phyloP scores from a whole-genome alignment of 2,888 invertebrate genomes.

The Agrochola circellaris region DNA sequence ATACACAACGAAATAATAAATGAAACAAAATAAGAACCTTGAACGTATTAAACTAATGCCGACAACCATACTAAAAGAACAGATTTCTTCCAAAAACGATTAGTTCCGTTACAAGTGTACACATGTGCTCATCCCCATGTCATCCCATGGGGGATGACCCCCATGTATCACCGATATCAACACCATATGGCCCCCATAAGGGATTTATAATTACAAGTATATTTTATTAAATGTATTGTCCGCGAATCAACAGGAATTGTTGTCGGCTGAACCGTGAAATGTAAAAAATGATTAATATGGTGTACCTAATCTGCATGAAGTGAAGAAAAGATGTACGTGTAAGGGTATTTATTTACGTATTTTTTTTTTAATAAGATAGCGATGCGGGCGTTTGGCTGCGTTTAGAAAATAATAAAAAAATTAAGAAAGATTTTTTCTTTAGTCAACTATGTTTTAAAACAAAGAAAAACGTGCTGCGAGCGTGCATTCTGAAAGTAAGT shows the following conservation, averaged over 20 bases:
- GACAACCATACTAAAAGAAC: slow-evolving; percentile 69
- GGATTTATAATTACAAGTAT: slow-evolving; percentile 83
- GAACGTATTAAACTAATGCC: slow-evolving; percentile 64
- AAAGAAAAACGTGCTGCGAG: too few species aligned
- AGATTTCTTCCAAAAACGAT: slow-evolving; percentile 79
- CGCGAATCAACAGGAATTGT: slow-evolving; percentile 72
- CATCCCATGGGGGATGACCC: slow-evolving; percentile 66
- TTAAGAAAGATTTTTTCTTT: too few species aligned
- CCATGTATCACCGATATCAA: slow-evolving; percentile 71
- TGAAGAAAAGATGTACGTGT: slow-evolving; percentile 5
- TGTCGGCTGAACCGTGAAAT: slow-evolving; percentile 84
- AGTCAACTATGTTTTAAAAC: too few species aligned
- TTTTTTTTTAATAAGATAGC: too few species aligned
- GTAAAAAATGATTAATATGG: slow-evolving; percentile 73
- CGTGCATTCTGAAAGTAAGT: too few species aligned
- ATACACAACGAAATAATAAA: not conserved
- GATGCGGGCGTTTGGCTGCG: too few species aligned
- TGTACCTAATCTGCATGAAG: slow-evolving; percentile 36
- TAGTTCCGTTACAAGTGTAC: slow-evolving; percentile 87
- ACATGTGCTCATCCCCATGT: slow-evolving; percentile 77
- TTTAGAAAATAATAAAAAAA: too few species aligned
- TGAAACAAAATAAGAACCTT: slow-evolving; percentile 25
- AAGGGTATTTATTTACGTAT: too few species aligned
- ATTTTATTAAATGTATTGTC: slow-evolving; percentile 76
- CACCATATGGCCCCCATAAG: slow-evolving; percentile 86